Evolutionary conservation across 2,797 vertebrate genomes (phyloP).

Genomic region (Balearica regulorum): DNA sequence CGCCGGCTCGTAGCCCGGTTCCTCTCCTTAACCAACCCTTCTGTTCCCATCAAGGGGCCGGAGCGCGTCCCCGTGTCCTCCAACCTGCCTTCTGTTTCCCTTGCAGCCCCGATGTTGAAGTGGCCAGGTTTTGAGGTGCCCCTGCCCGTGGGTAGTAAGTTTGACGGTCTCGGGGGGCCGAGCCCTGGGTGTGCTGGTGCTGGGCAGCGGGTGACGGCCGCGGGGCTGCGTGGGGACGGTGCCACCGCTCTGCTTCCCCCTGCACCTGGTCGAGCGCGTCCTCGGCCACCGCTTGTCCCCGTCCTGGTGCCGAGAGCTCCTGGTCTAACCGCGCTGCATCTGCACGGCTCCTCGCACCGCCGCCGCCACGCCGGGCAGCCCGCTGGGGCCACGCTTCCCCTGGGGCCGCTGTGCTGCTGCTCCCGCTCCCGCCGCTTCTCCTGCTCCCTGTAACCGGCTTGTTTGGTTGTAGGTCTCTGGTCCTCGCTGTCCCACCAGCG

Average conservation of each 20-base stretch:
- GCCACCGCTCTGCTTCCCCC: slow-evolving; percentile 35
- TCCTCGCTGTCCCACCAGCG: background rate
- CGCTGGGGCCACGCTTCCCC: background rate
- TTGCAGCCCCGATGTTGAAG: slow-evolving; percentile 92
- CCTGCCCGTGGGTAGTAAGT: slow-evolving; percentile 90
- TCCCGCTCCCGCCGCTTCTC: background rate
- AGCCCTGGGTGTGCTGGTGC: slow-evolving; percentile 16
- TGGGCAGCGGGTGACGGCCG: slow-evolving; percentile 1
- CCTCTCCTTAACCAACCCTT: background rate
- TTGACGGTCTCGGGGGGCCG: slow-evolving; percentile 69
- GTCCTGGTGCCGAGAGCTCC: background rate
- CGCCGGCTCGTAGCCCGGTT: background rate
- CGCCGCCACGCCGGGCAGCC: background rate
- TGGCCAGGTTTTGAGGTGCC: slow-evolving; percentile 87
- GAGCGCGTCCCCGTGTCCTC: background rate
- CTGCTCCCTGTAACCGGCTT: background rate
- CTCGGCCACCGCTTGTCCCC: background rate
- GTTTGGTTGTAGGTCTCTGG: background rate
- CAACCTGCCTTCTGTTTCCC: slow-evolving; percentile 89
- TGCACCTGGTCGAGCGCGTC: background rate
- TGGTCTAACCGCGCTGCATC: background rate
- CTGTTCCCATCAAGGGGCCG: background rate
- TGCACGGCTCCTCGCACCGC: background rate
- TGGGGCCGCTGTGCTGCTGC: background rate
- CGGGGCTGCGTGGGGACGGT: background rate